These are phyloP conservation scores for Odontomachus brunneus DNA, from an alignment of 1,140 invertebrate genomes.

Conservation along the genomic window DNA sequence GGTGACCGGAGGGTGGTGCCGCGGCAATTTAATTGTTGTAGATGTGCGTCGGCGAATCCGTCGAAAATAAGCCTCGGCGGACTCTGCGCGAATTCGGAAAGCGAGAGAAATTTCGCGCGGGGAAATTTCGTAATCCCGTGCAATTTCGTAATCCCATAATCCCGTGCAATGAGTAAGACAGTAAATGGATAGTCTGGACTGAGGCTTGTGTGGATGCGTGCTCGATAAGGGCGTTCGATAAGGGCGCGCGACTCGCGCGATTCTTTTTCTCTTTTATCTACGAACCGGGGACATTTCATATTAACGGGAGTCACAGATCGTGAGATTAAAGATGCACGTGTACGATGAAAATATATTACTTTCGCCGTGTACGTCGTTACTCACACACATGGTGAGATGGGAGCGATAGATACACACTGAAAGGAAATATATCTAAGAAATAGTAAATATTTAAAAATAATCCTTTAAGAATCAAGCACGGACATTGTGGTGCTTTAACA, in stretches of 20 bases:
- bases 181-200: background rate
- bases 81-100: background rate
- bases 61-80: conserved; percentile 27
- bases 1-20: conserved; percentile 72
- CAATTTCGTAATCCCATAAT: background rate
- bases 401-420: background rate
- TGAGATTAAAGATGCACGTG: background rate
- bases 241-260: background rate
- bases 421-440: no score
- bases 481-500: no score
- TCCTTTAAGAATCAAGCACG: no score
- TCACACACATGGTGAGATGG: background rate
- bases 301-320: no score
- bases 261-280: no score
- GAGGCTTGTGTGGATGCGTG: background rate
- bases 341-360: background rate
- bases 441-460: no score
- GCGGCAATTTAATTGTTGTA: conserved; percentile 59
- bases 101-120: background rate
- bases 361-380: background rate
- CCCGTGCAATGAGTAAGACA: background rate
- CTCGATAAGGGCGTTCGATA: no score
- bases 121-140: background rate
- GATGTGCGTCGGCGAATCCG: conserved; percentile 9
- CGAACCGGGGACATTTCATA: background rate